A percentile compares a stretch with the other conserved stretches of the same genome.
These are phyloP conservation scores for Danio aesculapii DNA, from an alignment of 2,797 vertebrate genomes.

Conservation along the genomic window DNA sequence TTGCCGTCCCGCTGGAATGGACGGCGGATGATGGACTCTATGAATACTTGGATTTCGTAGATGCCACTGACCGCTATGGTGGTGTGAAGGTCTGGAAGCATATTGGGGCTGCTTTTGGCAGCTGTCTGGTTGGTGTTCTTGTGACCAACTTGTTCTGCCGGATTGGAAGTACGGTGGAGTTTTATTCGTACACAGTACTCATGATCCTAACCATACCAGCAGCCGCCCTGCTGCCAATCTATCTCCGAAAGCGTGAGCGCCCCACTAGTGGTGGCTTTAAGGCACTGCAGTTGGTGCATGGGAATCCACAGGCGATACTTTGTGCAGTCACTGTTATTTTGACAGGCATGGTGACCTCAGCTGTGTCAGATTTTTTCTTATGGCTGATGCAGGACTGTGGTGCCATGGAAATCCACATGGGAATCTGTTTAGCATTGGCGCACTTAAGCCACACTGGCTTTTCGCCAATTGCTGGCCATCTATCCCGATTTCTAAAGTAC, in stretches of 20 bases:
- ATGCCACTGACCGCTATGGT: slow-evolving; percentile 81
- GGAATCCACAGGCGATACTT: slow-evolving; percentile 77
- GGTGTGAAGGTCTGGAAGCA: slow-evolving; percentile 78
- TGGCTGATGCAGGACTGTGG: slow-evolving; percentile 90
- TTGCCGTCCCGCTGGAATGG: slow-evolving; percentile 79
- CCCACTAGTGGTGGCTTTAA: slow-evolving; percentile 71
- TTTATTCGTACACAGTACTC: slow-evolving; percentile 78
- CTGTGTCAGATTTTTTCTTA: slow-evolving; percentile 84
- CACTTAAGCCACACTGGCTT: slow-evolving; percentile 80
- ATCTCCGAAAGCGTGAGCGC: slow-evolving; percentile 69
- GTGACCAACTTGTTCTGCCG: slow-evolving; percentile 79
- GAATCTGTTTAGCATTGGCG: slow-evolving; percentile 74
- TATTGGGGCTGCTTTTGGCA: slow-evolving; percentile 78
- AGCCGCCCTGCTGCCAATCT: slow-evolving; percentile 77
- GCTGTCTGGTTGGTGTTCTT: slow-evolving; percentile 74
- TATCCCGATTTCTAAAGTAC: slow-evolving; percentile 76
- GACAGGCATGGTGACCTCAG: slow-evolving; percentile 68
- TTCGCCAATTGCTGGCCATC: slow-evolving; percentile 58
- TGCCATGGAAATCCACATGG: slow-evolving; percentile 86
- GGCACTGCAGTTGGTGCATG: slow-evolving; percentile 77
- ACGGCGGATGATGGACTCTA: slow-evolving; percentile 85
- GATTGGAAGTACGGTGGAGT: slow-evolving; percentile 74
- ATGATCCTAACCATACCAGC: slow-evolving; percentile 67
- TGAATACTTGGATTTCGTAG: slow-evolving; percentile 89
- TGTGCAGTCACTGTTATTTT: slow-evolving; percentile 77